These are phyloP conservation scores for Melanostoma scalare DNA, from an alignment of 2,888 invertebrate species.

Conservation along the genomic window DNA sequence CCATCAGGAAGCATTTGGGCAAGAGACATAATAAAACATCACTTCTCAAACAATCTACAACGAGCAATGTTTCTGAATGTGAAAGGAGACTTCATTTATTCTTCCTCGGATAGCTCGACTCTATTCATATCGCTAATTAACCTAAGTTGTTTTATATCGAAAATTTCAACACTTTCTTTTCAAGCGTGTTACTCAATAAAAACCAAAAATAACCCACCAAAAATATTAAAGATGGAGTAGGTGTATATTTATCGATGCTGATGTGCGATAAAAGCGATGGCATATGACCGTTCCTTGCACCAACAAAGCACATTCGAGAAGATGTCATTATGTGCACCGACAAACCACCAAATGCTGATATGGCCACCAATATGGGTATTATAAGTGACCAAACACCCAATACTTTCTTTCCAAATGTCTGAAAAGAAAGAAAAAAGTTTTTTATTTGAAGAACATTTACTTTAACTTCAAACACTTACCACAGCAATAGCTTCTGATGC, in stretches of 20 bases:
- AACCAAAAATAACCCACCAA: conserved; percentile 84
- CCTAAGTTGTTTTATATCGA: no score
- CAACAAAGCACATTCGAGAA: conserved; percentile 94
- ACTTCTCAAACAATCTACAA: no score
- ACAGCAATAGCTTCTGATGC: conserved; percentile 97
- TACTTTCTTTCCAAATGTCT: conserved; percentile 92
- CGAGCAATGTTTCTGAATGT: no score
- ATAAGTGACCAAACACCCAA: conserved; percentile 89
- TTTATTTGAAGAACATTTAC: not conserved
- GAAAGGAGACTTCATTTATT: no score
- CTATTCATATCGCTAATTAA: no score
- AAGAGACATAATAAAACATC: no score
- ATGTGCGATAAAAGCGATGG: conserved; percentile 91
- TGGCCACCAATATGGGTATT: conserved; percentile 95
- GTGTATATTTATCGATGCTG: conserved; percentile 89
- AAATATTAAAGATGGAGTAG: conserved; percentile 91
- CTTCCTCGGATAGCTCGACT: no score
- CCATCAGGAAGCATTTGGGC: no score
- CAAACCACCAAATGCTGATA: conserved; percentile 95
- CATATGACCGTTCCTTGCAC: conserved; percentile 95
- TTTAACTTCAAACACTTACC: conserved; percentile 83
- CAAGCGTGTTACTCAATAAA: not conserved
- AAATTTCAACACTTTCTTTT: no score
- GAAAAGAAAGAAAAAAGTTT: conserved; percentile 23
- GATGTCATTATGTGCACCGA: conserved; percentile 98